phyloP scores from a whole-genome alignment of 1,140 invertebrate genomes.

The Grapholita molesta region DNA sequence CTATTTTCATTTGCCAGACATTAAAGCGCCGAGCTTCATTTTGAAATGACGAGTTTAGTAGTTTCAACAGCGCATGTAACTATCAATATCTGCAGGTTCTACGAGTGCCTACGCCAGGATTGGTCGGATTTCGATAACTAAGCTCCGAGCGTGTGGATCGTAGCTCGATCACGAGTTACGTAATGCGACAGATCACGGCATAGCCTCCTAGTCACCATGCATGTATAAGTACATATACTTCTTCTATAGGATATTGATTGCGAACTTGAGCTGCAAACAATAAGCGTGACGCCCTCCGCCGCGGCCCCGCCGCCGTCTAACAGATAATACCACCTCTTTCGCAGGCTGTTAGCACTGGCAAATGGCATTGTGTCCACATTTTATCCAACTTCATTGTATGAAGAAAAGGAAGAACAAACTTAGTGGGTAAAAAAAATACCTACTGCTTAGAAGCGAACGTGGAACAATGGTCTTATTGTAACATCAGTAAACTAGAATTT shows the following conservation, averaged over 20 bases:
- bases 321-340: slow-evolving; percentile 24
- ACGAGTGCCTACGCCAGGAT: background rate
- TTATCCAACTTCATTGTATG: background rate
- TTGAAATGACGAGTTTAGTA: background rate
- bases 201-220: background rate
- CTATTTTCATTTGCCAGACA: too few relatives aligned
- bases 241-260: background rate
- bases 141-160: background rate
- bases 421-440: too few relatives aligned
- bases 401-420: too few relatives aligned
- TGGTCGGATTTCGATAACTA: background rate
- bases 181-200: slow-evolving; percentile 22
- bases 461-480: too few relatives aligned
- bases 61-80: background rate
- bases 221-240: background rate
- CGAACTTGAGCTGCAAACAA: slow-evolving; percentile 21
- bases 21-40: too few relatives aligned
- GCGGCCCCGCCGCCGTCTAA: slow-evolving; percentile 13
- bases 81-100: too few relatives aligned
- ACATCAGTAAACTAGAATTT: too few relatives aligned
- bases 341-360: background rate
- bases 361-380: background rate
- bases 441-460: too few relatives aligned
- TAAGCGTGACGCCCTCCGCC: slow-evolving; percentile 18
- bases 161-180: slow-evolving; percentile 21